Base-by-base conservation (phyloP, 2,797 vertebrate genomes). In the Acrossocheilus wenchowensis region DNA sequence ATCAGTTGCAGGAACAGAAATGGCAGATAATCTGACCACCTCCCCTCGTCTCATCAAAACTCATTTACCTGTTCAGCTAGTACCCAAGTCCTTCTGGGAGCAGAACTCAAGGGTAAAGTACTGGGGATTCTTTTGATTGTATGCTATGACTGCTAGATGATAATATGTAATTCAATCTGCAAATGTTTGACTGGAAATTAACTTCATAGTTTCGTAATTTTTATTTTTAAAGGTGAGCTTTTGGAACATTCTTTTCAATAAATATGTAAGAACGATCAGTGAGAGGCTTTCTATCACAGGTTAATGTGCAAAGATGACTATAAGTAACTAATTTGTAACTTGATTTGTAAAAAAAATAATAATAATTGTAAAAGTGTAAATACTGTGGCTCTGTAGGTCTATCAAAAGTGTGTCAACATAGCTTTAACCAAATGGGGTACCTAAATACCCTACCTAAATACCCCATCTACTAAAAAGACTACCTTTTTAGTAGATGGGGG, bases 11-110 rank as follows among this genome's bases (percentile, higher is more conserved):
- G 95, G 95, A 45, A 92, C 74, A 69, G 92, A 93, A 9, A 2
- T 86, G 71, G 92, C 88, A 26, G 93, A 95, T 74, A 52, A 85
- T 0, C 90, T 95, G 39, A n/a, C 88, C 19, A 93, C 94, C 2
- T 91, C 89, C 84, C 95, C 94, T 78, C 92, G 94, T 73, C 91
- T 95, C 83, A 96, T 95, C 84, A 96, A 95, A 91, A 94, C 93
- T 78, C 95, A 95, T 86, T 90, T 95, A 1, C 95, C 95, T 3
- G 91, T 94, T 72, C 94, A 95, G 89, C 83, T 96, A 43, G 23
- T 95, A 11, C 95, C 94, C 14, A 93, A 93, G 60, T 94, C 94
- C 4, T 95, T 96, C 90, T 95, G 92, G 94, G 94, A 95, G 81
- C 89, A 95, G 66, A 92, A 91, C 87, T 84, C 93, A 90, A 91